Evolutionary conservation across 2,113 vertebrate genomes (phyloP).

Genomic region (Patagioenas fasciata): DNA sequence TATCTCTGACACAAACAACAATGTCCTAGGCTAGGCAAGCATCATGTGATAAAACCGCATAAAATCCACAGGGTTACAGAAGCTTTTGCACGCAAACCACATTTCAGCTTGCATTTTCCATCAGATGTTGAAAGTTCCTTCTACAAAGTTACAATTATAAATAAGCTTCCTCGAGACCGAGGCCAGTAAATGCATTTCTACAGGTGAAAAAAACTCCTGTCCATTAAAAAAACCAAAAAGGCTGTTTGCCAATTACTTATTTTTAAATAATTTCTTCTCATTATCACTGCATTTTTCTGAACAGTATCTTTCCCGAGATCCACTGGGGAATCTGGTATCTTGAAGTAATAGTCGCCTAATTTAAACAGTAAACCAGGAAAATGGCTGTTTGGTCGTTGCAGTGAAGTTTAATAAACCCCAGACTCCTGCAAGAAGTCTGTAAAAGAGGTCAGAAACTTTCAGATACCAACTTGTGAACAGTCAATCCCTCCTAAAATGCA

Average conservation of each 20-base stretch:
- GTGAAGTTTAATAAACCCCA: constrained; percentile 37
- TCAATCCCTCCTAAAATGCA: constrained; percentile 32
- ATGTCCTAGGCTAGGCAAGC: constrained; percentile 68
- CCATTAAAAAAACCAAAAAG: background rate
- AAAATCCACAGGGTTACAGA: constrained; percentile 66
- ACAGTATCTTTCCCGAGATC: background rate
- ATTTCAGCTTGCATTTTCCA: constrained; percentile 61
- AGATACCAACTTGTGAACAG: background rate
- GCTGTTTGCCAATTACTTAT: background rate
- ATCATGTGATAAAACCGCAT: constrained; percentile 82
- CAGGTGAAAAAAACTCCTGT: background rate
- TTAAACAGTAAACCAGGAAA: constrained; percentile 19
- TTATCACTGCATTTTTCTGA: background rate
- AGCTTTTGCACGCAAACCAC: constrained; percentile 61
- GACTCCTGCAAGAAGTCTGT: background rate
- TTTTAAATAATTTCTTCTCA: background rate
- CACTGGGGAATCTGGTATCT: background rate
- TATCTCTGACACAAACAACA: constrained; percentile 78
- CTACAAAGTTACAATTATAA: constrained; percentile 15
- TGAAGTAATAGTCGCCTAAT: background rate
- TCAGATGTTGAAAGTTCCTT: constrained; percentile 59
- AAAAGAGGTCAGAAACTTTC: constrained; percentile 24
- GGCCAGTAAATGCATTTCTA: background rate
- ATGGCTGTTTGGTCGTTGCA: constrained; percentile 7
- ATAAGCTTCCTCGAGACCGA: background rate